phyloP scores from a whole-genome alignment of 2,888 invertebrate genomes.

The Drosophila ochracea region DNA sequence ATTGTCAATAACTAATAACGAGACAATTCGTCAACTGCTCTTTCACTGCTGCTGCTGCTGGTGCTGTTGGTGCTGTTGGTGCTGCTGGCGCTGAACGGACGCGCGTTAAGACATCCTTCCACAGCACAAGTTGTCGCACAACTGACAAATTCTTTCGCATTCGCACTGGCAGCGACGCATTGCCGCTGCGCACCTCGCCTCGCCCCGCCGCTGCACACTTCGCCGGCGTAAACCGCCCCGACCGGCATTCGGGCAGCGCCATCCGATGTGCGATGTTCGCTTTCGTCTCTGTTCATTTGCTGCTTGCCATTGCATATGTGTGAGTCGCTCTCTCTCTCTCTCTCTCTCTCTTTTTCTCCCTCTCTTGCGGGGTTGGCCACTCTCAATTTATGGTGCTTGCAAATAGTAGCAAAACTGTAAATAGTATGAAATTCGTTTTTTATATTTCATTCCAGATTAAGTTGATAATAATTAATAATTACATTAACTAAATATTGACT shows the following conservation, averaged over 20 bases:
- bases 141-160: slow-evolving; percentile 85
- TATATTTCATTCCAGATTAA: background rate
- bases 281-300: slow-evolving; percentile 61
- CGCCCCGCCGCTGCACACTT: slow-evolving; percentile 1
- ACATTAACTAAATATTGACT: background rate
- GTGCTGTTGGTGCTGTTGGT: slow-evolving; percentile 5
- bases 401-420: slow-evolving; percentile 40
- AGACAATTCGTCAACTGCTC: slow-evolving; percentile 20
- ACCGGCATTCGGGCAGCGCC: slow-evolving; percentile 45
- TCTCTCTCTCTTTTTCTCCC: slow-evolving; percentile 15
- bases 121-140: slow-evolving; percentile 88
- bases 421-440: slow-evolving; percentile 20
- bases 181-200: slow-evolving; percentile 23
- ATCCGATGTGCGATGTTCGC: slow-evolving; percentile 18
- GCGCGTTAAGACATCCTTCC: slow-evolving; percentile 86
- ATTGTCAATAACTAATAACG: slow-evolving; percentile 52
- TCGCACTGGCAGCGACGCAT: slow-evolving; percentile 56
- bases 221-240: slow-evolving; percentile 38
- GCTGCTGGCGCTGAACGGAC: slow-evolving; percentile 68
- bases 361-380: slow-evolving; percentile 12
- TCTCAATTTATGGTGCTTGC: slow-evolving; percentile 7
- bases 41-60: slow-evolving; percentile 29
- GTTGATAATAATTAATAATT: background rate
- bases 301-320: slow-evolving; percentile 53
- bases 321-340: slow-evolving; percentile 36